Evolutionary conservation across 2,797 vertebrate genomes (phyloP).

Genomic region (Cossypha caffra): DNA sequence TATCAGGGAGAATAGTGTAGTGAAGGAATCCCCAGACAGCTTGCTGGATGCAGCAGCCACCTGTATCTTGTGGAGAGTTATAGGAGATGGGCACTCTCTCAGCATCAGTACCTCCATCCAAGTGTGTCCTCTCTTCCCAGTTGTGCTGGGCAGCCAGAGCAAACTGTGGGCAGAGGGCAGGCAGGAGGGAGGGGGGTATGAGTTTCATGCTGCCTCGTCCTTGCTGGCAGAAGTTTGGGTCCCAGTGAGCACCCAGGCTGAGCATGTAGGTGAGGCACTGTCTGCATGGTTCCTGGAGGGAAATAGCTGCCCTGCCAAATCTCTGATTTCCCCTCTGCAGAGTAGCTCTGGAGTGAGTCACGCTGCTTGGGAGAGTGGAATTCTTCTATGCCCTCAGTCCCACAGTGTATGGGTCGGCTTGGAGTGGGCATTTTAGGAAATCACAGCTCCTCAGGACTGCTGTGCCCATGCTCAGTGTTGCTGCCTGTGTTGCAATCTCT

Average conservation of each 20-base stretch:
- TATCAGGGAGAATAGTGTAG: background rate
- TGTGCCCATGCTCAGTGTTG: background rate
- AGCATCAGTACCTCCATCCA: background rate
- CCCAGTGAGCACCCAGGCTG: background rate
- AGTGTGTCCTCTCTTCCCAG: background rate
- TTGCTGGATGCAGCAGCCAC: background rate
- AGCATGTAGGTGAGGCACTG: fast-evolving
- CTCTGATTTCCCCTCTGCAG: background rate
- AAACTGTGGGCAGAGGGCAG: background rate
- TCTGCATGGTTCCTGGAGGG: fast-evolving
- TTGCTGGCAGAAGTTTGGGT: background rate
- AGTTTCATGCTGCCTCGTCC: fast-evolving
- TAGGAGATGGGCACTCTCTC: fast-evolving
- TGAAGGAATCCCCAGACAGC: background rate
- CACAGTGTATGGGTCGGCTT: fast-evolving
- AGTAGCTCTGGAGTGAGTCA: background rate
- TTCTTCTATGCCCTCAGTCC: background rate
- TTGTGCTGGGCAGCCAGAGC: background rate
- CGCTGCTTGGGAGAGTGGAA: background rate
- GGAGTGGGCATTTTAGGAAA: background rate
- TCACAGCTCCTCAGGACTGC: background rate
- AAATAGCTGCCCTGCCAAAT: background rate
- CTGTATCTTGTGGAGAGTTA: background rate
- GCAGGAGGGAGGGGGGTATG: fast-evolving
- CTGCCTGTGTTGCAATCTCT: background rate